Evolutionary conservation across 2,113 vertebrate genomes (phyloP), one percentile per base, ranked within the genome.

Genomic region (Lutjanus erythropterus): DNA sequence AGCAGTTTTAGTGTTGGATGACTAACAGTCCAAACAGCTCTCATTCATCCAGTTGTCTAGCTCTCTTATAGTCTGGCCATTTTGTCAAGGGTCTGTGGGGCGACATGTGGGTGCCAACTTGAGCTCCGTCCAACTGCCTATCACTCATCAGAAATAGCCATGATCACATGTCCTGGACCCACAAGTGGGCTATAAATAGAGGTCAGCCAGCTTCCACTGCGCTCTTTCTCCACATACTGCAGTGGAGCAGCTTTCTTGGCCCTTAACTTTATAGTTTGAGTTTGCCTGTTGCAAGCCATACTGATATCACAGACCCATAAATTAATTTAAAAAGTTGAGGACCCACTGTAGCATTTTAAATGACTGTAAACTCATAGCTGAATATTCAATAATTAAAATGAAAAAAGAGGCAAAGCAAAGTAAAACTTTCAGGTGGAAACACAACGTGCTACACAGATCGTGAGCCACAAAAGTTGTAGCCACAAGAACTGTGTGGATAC

Each of bases 121-220:
- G 86, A 89, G 84, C 88, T 79, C 81, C 67, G 84, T 88, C 86
- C 91, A 84, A 80, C 84, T 83, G 91, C 85, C 85, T 92, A 93
- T 92, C 91, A 86, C 80, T 85, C 58, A 58, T 87, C 91, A 88
- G 85, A 95, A 95, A 95, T 95, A 95, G 90, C 87, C 61, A 53
- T 78, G 89, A 94, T 93, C 94, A 94, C 93, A 94, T 95, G 93
- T 89, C 81, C 75, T 75, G 72, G 83, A 86, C 62, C 67, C 71
- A 87, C 77, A 92, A 93, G 88, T 86, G 82, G 66, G 81, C 88
- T 94, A 94, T 89, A 91, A 90, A 94, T 95, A 94, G 93, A 71
- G 70, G 56, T 66, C 62, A 71, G 83, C 62, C 50, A 59, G 72
- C 82, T 42, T 86, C 78, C 75, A 46, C 23, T 58, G 70, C 65